Base-by-base conservation (phyloP, 2,797 vertebrate genomes). In the Brotula barbata region DNA sequence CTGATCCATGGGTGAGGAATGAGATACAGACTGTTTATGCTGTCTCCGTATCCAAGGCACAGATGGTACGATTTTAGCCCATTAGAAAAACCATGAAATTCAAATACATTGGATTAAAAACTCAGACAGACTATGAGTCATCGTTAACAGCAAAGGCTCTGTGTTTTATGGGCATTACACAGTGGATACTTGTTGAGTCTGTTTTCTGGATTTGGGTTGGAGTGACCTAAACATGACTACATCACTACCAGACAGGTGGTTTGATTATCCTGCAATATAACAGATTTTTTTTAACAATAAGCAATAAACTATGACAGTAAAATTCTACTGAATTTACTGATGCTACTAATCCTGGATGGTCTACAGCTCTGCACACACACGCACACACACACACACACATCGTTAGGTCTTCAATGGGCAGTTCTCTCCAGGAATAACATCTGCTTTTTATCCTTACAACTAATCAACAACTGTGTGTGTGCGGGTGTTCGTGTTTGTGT, bases 381-480 rank as follows among this genome's bases (percentile, higher is more conserved):
- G 22, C 47, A 62, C 51, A 64, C 59, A 46, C 57, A 60, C 21
- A 39, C 37, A 28, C 51, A 43, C 22, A 52, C 34, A 58, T 41
- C 61, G 46, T 14, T 19, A 58, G 48, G 23, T 28, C 12, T 4
- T 41, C 8, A 33, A 25, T 19, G 13, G 42, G 73, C 52, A 28
- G 39, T 59, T 75, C 49, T 59, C 49, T 59, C 45, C 47, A 71
- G 31, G 67, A 78, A 73, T 44, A 62, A 59, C 85, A 85, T 86
- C 84, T 89, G 86, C 58, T 85, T 72, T 84, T 58, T 56, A 85
- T 89, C 78, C 66, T 31, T 34, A 41, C 57, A 71, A 53, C 73
- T 79, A 79, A 81, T 81, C 65, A 67, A 36, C 73, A 55, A 50
- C 39, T 77, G 10, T 55, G 52, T 48, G 47, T 41, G 21, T 31